Evolutionary conservation across 2,113 vertebrate species (phyloP), one percentile per base, ranked within the genome.

Genomic region (Oncorhynchus mykiss): DNA sequence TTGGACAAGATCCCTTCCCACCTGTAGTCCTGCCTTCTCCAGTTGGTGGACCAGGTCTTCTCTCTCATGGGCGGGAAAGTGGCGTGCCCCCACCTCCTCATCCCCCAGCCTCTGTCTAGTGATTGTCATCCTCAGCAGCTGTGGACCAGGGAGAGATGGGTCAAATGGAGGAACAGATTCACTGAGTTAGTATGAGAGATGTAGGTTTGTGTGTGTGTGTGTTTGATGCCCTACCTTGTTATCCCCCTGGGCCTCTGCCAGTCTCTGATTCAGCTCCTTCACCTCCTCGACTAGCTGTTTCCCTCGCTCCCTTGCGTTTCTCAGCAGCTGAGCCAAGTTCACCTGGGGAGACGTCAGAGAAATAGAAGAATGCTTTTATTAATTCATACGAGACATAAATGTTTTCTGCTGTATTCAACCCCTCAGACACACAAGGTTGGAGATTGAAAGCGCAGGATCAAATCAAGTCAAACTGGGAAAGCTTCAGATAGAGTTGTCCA

Each of bases 71-170:
- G 96, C 95, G 2, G 97, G 96, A 69, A 99, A 99, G 85, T 99
- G 95, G 2, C 97, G 94, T 24, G 92, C 86, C 0, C 97, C 96
- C 0, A 96, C 95, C 85, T 98, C 96, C 77, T 99, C 98, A 3
- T 98, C 97, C 31, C 97, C 97, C 1, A 99, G 93, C 74, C 98
- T 93, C 82, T 99, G 98, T 83, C 96, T 99, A 71, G 97, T 96
- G 80, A 99, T 99, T 18, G 98, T 98, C 97, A 99, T 98, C 86
- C 97, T 92, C 62, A 99, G 91, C 67, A 99, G 96, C 98, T 99
- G 87, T 1, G 9, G 73, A 45, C 67, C 65, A 67, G 65, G 65
- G 25, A 29, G 67, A 29, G 67, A 34, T 4, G 2, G 67, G 24
- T 27, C 12, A n/a, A 31, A 13, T 18, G 20, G 27, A 68, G 31